Base-by-base conservation (phyloP, 2,113 vertebrate species). In the Ranitomeya variabilis region DNA sequence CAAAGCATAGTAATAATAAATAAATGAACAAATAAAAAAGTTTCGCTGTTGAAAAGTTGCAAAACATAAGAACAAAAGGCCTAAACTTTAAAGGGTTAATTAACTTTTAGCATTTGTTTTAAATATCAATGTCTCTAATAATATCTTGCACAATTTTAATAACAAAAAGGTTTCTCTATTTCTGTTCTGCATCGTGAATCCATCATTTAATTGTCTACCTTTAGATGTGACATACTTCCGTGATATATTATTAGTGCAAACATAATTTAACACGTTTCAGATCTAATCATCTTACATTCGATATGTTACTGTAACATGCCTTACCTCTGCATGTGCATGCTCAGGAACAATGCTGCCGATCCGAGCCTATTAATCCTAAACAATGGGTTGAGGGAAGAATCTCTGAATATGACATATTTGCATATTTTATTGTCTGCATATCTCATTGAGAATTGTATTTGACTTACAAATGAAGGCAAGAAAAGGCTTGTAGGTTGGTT, bases 371-470 rank as follows among this genome's bases (percentile, higher is more conserved):
- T 80, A 54, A 23, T 78, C 71, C 78, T 26, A 37, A 86, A 78
- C 60, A 87, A 64, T 45, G 45, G 62, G 62, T 23, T 51, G 64
- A 78, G 8, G 13, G 59, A 74, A 64, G 13, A 23, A 78, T 51
- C 45, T 77, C 26, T 45, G 54, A 86, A 86, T 60, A 60, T 86
- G 16, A 66, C 52, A 52, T 23, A 78, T 78, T 86, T 86, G 71
- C 85, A 86, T 86, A 77, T 78, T 84, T 71, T 84, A 84, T 71
- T 84, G 45, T 54, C 71, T 69, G 82, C 64, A 71, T 69, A 78
- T 64, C 51, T 86, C 52, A 78, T 67, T 60, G 31, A 13, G 71
- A 66, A 80, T 52, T 80, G 60, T 18, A 79, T 80, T 87, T 87
- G 59, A 86, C 71, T 86, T 14, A 77, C 85, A 86, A 86, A 86